Percentiles rank a stretch among this genome's conserved stretches.
Conservation (phyloP, 2,888 invertebrate genomes). For the Luperina testacea region DNA sequence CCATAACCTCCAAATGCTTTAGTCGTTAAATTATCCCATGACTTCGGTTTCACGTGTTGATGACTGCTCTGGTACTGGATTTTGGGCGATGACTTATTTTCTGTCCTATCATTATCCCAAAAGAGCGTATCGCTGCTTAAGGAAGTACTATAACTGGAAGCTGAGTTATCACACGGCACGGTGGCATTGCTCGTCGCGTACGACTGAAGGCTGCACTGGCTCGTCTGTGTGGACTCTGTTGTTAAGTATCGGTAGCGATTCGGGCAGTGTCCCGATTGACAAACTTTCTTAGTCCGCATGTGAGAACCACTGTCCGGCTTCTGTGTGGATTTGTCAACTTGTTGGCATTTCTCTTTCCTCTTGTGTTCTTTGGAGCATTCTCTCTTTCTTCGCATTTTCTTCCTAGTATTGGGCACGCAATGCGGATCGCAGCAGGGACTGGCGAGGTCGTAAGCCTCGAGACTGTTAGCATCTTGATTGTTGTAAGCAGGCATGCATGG, state of each 20-base stretch:
- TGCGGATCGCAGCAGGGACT: conserved; percentile 96
- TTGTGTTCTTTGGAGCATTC: conserved; percentile 91
- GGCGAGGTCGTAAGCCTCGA: conserved; percentile 96
- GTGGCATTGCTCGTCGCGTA: conserved; percentile 94
- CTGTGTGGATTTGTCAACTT: conserved; percentile 86
- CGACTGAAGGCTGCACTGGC: conserved; percentile 95
- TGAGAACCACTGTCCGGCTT: conserved; percentile 87
- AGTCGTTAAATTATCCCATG: conserved; percentile 96
- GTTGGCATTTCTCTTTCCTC: conserved; percentile 90
- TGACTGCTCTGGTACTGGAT: conserved; percentile 87
- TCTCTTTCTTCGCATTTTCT: conserved; percentile 89
- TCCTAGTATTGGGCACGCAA: conserved; percentile 93
- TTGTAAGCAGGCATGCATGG: conserved; percentile 92
- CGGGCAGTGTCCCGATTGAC: conserved; percentile 82
- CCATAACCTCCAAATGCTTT: conserved; percentile 96
- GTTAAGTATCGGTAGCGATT: conserved; percentile 91
- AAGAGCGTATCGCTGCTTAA: conserved; percentile 96
- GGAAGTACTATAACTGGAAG: conserved; percentile 95
- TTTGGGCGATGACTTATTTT: conserved; percentile 85
- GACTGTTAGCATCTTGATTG: conserved; percentile 93
- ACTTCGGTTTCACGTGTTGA: conserved; percentile 93
- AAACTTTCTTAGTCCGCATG: conserved; percentile 84
- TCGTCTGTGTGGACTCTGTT: conserved; percentile 92
- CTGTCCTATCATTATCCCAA: conserved; percentile 92
- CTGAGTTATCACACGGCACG: conserved; percentile 92